These are phyloP conservation scores for Lacerta agilis DNA, from an alignment of 2,797 vertebrate genomes.

Conservation along the genomic window DNA sequence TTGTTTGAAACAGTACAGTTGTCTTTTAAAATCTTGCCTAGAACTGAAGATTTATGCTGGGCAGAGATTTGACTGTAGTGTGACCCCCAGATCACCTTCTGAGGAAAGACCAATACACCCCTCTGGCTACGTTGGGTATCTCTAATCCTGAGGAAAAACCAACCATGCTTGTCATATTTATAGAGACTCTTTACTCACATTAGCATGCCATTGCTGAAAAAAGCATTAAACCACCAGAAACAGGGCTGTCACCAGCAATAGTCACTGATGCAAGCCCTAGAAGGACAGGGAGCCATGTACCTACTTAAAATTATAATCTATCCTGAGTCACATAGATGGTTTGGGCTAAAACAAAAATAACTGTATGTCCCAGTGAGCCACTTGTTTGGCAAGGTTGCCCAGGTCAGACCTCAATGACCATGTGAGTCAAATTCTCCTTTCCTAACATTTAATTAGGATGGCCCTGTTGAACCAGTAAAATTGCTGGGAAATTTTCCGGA, in stretches of 20 bases:
- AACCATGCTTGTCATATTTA: background rate
- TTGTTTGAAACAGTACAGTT: background rate
- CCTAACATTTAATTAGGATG: background rate
- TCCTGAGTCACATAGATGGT: background rate
- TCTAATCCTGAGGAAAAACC: background rate
- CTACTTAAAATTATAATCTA: background rate
- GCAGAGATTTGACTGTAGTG: background rate
- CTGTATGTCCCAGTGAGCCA: background rate
- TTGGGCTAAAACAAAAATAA: background rate
- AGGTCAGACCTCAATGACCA: background rate
- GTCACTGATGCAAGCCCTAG: background rate
- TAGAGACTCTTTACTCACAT: background rate
- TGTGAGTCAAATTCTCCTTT: background rate
- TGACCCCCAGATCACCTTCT: background rate
- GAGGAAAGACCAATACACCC: background rate
- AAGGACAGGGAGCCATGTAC: background rate
- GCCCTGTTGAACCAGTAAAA: background rate
- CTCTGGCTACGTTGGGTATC: background rate
- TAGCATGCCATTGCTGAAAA: background rate
- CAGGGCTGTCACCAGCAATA: background rate
- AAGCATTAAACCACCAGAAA: background rate
- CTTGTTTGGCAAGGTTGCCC: background rate
- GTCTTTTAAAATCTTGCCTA: background rate
- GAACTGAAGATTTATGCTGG: background rate
- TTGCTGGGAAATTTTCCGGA: background rate